Base-by-base conservation (phyloP, 2,113 vertebrate genomes). In the Hucho hucho region DNA sequence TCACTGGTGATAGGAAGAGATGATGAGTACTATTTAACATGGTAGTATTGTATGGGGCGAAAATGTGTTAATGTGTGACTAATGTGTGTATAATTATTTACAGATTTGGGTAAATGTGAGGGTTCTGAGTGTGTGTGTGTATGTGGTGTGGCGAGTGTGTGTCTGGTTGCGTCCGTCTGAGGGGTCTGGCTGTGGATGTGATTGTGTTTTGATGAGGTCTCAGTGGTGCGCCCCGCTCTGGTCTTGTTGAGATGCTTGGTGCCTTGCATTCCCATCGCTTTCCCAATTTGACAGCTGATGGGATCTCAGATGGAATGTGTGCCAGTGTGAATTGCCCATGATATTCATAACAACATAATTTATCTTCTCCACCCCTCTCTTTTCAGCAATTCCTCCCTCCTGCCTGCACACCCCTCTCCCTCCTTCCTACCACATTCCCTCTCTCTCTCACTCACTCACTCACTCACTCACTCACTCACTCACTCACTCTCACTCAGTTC, bases 171-270 rank as follows among this genome's bases (percentile, higher is more conserved):
- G 20, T 81, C 79, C 73, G 75, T 46, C 13, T 82, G 76, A 72
- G 69, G 84, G 78, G 75, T 92, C 88, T 88, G 82, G 81, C 86
- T 77, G 86, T 74, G 83, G 87, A 89, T 77, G 82, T 90, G 85
- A 92, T 92, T 92, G 90, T 90, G 85, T 93, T 93, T 92, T 92
- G 86, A 92, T 91, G 90, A 91, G 89, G 84, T 93, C 88, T 89
- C 86, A 86, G 88, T 84, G 83, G 86, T 82, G 78, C 56, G 63
- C 86, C 79, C 78, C 77, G 82, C 89, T 89, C 83, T 81, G 83
- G 81, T 80, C 87, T 89, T 81, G 88, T 88, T 89, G 84, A 90
- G 89, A 90, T 86, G 89, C 85, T 81, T 74, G 76, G 85, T 80
- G 72, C 83, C 87, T 85, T 79, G 88, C 89, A 89, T 92, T 83